Evolutionary conservation across 2,888 invertebrate species (phyloP).

Genomic region (Hydraecia micacea): DNA sequence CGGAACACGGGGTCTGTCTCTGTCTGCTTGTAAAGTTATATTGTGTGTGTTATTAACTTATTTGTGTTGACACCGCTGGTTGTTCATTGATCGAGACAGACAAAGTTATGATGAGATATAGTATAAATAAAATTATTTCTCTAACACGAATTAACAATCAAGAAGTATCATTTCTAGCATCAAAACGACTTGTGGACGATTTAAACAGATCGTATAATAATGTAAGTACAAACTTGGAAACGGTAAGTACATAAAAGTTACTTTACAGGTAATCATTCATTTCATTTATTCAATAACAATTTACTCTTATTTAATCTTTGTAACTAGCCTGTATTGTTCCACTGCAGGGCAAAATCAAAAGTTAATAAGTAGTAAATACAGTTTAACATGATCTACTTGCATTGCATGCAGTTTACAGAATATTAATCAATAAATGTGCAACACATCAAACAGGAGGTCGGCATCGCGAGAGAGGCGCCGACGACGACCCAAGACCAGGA

Average conservation of each 20-base stretch:
- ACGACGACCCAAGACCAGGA: slow-evolving; percentile 36
- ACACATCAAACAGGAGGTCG: slow-evolving; percentile 37
- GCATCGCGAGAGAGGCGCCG: slow-evolving; percentile 24
- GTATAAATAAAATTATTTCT: slow-evolving; percentile 52
- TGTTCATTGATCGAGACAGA: background rate
- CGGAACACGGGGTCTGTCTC: too few relatives aligned
- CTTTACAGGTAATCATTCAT: too few relatives aligned
- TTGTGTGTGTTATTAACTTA: too few relatives aligned
- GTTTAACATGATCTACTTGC: background rate
- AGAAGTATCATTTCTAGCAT: slow-evolving; percentile 35
- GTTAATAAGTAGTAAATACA: background rate
- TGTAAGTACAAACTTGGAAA: slow-evolving; percentile 45
- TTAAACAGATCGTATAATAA: slow-evolving; percentile 45
- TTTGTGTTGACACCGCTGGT: background rate
- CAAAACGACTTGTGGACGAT: slow-evolving; percentile 19
- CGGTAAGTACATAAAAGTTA: background rate
- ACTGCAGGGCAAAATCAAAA: background rate
- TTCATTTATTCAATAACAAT: too few relatives aligned
- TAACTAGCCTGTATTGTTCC: background rate
- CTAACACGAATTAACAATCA: slow-evolving; percentile 43
- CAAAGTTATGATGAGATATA: slow-evolving; percentile 52
- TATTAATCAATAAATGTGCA: background rate
- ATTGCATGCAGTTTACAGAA: background rate
- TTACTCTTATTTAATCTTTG: too few relatives aligned
- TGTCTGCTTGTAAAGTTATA: too few relatives aligned